Evolutionary conservation across 2,797 vertebrate species (phyloP), one percentile per base, ranked within the genome.

Genomic region (Rhinoraja longicauda): DNA sequence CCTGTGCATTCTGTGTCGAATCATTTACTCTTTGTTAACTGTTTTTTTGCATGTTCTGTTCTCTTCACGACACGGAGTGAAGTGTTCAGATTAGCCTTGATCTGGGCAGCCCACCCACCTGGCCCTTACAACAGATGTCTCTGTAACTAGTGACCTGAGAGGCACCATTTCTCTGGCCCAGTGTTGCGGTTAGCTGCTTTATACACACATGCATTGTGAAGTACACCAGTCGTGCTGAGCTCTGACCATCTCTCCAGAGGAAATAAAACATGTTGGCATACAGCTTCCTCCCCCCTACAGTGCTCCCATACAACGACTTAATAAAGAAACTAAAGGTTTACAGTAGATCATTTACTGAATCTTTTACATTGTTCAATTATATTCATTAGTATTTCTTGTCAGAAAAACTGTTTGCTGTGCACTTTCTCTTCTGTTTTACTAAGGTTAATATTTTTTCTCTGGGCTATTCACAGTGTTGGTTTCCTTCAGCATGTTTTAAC

Each of bases 1-100:
- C 94, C 94, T 94, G 88, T 64, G 93, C 92, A 76, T 88, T 84
- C 79, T 94, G 21, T 94, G 29, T 88, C 59, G 84, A 88, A 32
- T 6, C 1, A 88, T 88, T 67, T 13, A 88, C 84, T 64, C 59
- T 6, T 62, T 88, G 59, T 67, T 88, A 67, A 88, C 62, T 88
- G 59, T 88, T 67, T 72, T 45, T 77, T 76, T 93, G 53, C 24
- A 76, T 13, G 10, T 73, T 76, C 77, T 64, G 36, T 7, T 86
- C 15, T 64, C n/a, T 88, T 4, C 39, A 1, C 29, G 10, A 7
- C 3, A 64, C 8, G 1, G 12, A 59, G 15, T 64, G 59, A 64
- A 32, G 10, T 88, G 59, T 88, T 78, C 59, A 59, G 15, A 21
- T 32, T 64, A 88, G n/a, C 59, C n/a, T 88, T 88, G 84, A 67